Conservation (phyloP, 2,888 invertebrate species). For the Nephrotoma guestfalica region DNA sequence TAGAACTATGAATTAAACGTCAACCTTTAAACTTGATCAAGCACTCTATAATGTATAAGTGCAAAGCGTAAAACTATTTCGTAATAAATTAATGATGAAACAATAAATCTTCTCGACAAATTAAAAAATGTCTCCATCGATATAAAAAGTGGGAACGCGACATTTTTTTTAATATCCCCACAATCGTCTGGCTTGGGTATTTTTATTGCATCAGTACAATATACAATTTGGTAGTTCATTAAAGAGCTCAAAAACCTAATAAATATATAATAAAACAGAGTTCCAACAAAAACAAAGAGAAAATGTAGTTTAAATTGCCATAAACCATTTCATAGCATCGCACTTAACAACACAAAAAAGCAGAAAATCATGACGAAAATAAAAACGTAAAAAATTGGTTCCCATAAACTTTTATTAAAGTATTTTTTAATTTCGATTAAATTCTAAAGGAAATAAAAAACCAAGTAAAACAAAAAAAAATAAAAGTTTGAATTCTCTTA, state of each 20-base stretch:
- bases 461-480: not conserved
- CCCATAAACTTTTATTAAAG: not conserved
- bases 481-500: not conserved
- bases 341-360: not conserved
- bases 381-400: constrained; percentile 1
- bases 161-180: no score
- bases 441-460: not conserved
- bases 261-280: not conserved
- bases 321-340: not conserved
- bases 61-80: not conserved
- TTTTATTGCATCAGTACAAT: not conserved
- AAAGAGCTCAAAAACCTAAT: not conserved
- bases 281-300: not conserved
- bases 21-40: no score
- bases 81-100: no score
- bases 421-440: constrained; percentile 1
- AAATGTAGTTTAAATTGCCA: not conserved
- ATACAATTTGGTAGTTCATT: not conserved
- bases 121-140: not conserved
- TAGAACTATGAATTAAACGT: no score
- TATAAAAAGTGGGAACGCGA: not conserved
- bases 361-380: not conserved
- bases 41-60: not conserved
- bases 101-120: no score
- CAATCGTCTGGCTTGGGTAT: not conserved